phyloP scores from a whole-genome alignment of 1,140 invertebrate species.

The Frieseomelitta varia region DNA sequence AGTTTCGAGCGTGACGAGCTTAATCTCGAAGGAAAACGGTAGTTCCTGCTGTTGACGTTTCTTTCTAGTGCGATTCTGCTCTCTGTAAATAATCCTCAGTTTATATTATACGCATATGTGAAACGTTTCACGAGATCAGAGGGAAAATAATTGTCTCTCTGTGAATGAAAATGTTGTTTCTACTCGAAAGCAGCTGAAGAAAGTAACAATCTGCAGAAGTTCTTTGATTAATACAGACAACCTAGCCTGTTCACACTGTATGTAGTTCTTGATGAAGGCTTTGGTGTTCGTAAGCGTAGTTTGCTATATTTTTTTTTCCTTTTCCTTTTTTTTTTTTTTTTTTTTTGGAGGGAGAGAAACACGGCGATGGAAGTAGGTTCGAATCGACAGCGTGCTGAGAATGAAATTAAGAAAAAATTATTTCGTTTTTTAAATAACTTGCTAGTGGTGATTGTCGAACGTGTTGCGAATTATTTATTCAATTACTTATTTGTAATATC shows the following conservation, averaged over 20 bases:
- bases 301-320: background rate
- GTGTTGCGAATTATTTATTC: too few species aligned
- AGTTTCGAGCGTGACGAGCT: background rate
- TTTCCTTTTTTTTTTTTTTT: too few species aligned
- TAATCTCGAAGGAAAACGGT: background rate
- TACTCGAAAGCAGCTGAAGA: background rate
- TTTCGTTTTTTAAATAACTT: background rate
- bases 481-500: background rate
- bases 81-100: background rate
- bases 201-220: background rate
- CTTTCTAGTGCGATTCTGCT: rapidly evolving
- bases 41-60: background rate
- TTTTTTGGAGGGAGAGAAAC: too few species aligned
- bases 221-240: background rate
- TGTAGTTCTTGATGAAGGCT: background rate
- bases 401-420: background rate
- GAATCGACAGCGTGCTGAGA: background rate
- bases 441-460: too few species aligned
- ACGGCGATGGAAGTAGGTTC: background rate
- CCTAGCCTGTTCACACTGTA: slow-evolving; percentile 1
- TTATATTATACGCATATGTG: too few species aligned
- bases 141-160: background rate
- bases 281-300: background rate
- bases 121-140: background rate
- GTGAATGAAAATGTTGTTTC: background rate